Evolutionary conservation across 2,888 invertebrate genomes (phyloP), one percentile per base, ranked within the genome.

Genomic region (Erebia palarica): DNA sequence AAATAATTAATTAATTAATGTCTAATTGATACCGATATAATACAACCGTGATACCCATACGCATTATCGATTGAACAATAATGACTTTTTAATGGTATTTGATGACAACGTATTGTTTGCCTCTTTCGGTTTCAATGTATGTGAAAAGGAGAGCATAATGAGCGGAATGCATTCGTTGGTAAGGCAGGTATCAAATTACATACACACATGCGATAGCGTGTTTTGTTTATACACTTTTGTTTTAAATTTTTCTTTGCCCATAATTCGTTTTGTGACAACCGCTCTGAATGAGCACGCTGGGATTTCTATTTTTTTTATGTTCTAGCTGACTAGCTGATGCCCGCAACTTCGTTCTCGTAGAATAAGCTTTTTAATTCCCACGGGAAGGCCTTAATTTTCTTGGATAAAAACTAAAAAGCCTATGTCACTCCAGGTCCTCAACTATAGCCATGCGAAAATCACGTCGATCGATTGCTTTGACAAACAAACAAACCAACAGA

Each of bases 21-120:
- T 51, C 51, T 13, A n/a, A 47, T 67, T n/a, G 42, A 42, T 21
- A 60, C 14, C n/a, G 57, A 18, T 67, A 49, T 42, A 42, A 36
- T 18, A 18, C n/a, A 47, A 16, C 63, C 8, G 11, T 63, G 27
- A n/a, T 57, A 47, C 44, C 61, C n/a, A 55, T 11, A 27, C 27
- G 13, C 63, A 44, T 58, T 63, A 55, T 64, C 55, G 49, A 69
- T 58, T 58, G 64, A 13, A 49, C 63, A 64, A 14, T 69, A 69
- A 69, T 64, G 69, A 69, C 57, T 64, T 49, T 64, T 64, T 69
- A 69, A 69, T 69, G 69, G 14, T 21, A 47, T 68, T 47, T 49
- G 58, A 68, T 68, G 58, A 60, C 27, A 18, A 13, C 18, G 11
- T 18, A 36, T 7, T 44, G 11, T 44, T n/a, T 21, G 13, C 57